Base-by-base conservation (phyloP, 2,888 invertebrate genomes). In the Helleia helle region DNA sequence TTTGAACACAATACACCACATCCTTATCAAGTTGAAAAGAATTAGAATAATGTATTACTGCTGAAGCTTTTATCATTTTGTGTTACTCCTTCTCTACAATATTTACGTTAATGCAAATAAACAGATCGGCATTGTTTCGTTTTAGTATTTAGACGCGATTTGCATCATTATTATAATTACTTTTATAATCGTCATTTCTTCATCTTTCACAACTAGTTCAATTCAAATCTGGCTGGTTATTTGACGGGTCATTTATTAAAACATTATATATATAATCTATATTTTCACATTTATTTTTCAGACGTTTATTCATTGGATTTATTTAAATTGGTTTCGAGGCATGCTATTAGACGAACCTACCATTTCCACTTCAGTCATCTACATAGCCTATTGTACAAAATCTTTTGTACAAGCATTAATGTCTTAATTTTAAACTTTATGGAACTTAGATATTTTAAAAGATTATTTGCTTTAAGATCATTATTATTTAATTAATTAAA, bases 1-100 rank as follows among this genome's bases (percentile, higher is more conserved):
- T 36, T 15, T 34, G n/a, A n/a, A n/a, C 39, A 42, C 41, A 48
- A 43, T 38, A 41, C 15, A 46, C 31, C 17, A 26, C 30, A 40
- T 18, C 27, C 25, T 26, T 36, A 24, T 74, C 71, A 71, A 76
- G 79, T 77, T 76, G 74, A 68, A 74, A 76, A 68, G 74, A 69
- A 59, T 26, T 52, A 48, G 37, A 49, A 52, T 48, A 47, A 39
- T 44, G 41, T 54, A 47, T 54, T 51, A 51, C 54, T 57, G 60
- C 64, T 63, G 53, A 51, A 62, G 65, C 66, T 68, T 63, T 47
- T 51, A 48, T 51, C 46, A 54, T 42, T 55, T 51, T 55, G 48
- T 56, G 53, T 57, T 51, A 46, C 48, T 53, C 46, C 41, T 47
- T 43, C 50, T 51, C 38, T 51, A 38, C 44, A 36, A 47, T 50